Evolutionary conservation across 2,113 vertebrate species (phyloP), one percentile per base, ranked within the genome.

Genomic region (human): DNA sequence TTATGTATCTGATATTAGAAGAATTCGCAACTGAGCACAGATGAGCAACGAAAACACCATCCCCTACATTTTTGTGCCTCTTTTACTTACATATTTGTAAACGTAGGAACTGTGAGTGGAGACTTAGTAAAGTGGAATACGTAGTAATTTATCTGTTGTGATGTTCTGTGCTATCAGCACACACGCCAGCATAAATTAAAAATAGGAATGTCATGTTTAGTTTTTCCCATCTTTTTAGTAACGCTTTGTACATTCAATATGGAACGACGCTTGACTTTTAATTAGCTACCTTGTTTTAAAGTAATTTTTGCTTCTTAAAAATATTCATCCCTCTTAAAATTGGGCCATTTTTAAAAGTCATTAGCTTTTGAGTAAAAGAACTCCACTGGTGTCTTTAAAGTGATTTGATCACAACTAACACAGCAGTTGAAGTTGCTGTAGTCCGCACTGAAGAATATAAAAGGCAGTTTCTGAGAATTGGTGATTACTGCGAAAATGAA

Each of bases 281-380:
- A 80, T 55, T 86, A 43, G 45, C 48, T 57, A 50, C 23, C 22
- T 93, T 94, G 20, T 89, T 88, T 79, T 45, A 70, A 88, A 78
- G 22, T 86, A n/a, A 88, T 50, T 83, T 93, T 84, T 91, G 38
- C 64, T 32, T 1, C 45, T 9, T 93, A 57, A 78, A 85, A 96
- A 32, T 45, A 48, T 14, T 59, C 30, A 11, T 2, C 5, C 82
- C 96, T 97, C 12, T 48, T 87, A 48, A 83, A 86, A 61, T 68
- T 81, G 70, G 50, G 22, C 18, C 9, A 75, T 61, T 25, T 94
- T 76, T 40, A 40, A 40, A 90, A 84, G 17, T n/a, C 4, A 45
- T 43, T 90, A 32, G 32, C 48, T 94, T 94, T 93, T 91, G 50
- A 88, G 81, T 55, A 75, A 89, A 87, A 93, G 78, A 89, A 59